phyloP scores from a whole-genome alignment of 1,140 invertebrate genomes.

The Musca vetustissima region DNA sequence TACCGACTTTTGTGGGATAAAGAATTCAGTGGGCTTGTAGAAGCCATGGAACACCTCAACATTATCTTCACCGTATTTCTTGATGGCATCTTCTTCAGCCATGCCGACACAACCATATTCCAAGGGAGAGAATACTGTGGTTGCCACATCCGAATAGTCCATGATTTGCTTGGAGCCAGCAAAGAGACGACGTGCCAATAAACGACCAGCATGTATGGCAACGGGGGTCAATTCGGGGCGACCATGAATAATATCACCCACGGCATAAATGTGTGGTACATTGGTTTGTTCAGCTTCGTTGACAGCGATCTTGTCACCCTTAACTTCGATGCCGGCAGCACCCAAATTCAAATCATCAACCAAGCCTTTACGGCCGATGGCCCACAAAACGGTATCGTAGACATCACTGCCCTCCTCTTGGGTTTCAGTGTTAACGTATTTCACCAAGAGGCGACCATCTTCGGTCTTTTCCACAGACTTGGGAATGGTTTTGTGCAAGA shows the following conservation, averaged over 20 bases:
- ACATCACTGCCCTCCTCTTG: conserved; percentile 65
- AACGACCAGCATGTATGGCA: conserved; percentile 89
- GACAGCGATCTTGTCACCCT: conserved; percentile 67
- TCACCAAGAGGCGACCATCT: conserved; percentile 70
- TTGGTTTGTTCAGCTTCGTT: conserved; percentile 79
- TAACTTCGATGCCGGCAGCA: conserved; percentile 65
- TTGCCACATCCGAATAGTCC: conserved; percentile 93
- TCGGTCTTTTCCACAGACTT: conserved; percentile 71
- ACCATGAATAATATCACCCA: conserved; percentile 90
- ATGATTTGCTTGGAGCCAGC: conserved; percentile 63
- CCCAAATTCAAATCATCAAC: conserved; percentile 70
- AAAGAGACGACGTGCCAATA: conserved; percentile 78
- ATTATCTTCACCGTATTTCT: conserved; percentile 66
- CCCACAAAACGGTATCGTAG: conserved; percentile 84
- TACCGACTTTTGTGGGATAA: conserved; percentile 84
- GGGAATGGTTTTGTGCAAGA: conserved; percentile 79
- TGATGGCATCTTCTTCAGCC: conserved; percentile 85
- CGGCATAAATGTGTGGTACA: conserved; percentile 85
- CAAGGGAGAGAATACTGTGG: conserved; percentile 94
- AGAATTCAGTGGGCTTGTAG: conserved; percentile 95
- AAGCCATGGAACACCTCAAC: conserved; percentile 89
- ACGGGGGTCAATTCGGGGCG: conserved; percentile 95
- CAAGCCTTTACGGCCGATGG: conserved; percentile 75
- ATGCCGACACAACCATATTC: conserved; percentile 95
- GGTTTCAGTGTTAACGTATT: conserved; percentile 64